phyloP scores from a whole-genome alignment of 2,888 invertebrate species.

The Lamproptera curius region DNA sequence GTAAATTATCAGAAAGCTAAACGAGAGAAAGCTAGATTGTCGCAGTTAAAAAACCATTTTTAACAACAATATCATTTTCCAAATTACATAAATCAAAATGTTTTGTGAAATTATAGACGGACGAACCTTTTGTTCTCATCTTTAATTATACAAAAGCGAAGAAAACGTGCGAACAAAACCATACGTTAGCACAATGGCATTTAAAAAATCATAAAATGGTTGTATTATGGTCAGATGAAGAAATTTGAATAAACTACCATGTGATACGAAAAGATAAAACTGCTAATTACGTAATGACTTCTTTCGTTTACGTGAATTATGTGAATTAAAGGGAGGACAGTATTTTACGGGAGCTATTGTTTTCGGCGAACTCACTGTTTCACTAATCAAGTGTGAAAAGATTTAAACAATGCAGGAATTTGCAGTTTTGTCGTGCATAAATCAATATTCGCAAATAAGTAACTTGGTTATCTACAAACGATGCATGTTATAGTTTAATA shows the following conservation, averaged over 20 bases:
- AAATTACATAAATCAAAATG: slow-evolving; percentile 30
- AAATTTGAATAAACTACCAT: not conserved
- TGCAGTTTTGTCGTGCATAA: no score
- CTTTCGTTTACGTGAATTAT: no score
- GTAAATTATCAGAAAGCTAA: no score
- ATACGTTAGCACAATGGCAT: slow-evolving; percentile 11
- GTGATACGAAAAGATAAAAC: not conserved
- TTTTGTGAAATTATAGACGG: slow-evolving; percentile 34
- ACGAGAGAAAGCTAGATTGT: not conserved
- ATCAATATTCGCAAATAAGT: no score
- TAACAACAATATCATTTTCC: slow-evolving; percentile 8
- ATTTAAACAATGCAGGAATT: no score
- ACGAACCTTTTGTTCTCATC: slow-evolving; percentile 29
- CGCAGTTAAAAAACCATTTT: not conserved
- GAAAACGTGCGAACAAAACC: slow-evolving; percentile 35
- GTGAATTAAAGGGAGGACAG: no score
- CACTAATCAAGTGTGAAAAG: no score
- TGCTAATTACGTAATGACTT: no score
- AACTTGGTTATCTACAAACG: no score
- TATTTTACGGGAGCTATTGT: no score
- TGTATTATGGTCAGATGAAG: not conserved
- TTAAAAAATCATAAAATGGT: slow-evolving; percentile 14
- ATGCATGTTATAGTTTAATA: no score
- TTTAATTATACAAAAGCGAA: slow-evolving; percentile 31
- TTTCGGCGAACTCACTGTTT: no score